phyloP scores from a whole-genome alignment of 92 coral and sea anemone species.

The Palythoa grandis region DNA sequence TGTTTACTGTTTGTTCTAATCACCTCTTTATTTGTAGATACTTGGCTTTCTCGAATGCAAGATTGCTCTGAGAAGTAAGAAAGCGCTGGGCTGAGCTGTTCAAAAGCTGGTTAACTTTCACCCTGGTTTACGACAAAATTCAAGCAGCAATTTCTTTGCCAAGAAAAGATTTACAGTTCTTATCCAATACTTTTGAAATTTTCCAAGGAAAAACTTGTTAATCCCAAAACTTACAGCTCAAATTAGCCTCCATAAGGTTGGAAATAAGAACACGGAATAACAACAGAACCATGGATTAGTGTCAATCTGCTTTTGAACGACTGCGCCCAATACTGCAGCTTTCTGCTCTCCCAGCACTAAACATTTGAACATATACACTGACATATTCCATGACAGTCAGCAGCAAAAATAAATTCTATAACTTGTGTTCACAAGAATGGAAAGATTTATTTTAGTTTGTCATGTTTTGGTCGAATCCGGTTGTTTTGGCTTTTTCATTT shows the following conservation, averaged over 20 bases:
- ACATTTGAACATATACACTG: slow-evolving; percentile 28
- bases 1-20: neutral
- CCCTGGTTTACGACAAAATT: too few relatives aligned
- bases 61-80: neutral
- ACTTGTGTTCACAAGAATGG: slow-evolving; percentile 19
- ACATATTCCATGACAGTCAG: slow-evolving; percentile 29
- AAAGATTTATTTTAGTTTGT: slow-evolving; percentile 45
- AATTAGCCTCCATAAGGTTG: too few relatives aligned
- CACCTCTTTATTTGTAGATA: slow-evolving; percentile 12
- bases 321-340: neutral
- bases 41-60: neutral
- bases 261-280: too few relatives aligned
- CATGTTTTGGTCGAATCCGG: slow-evolving; percentile 52
- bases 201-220: too few relatives aligned
- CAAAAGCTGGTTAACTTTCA: too few relatives aligned
- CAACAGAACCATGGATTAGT: too few relatives aligned
- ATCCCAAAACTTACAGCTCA: too few relatives aligned
- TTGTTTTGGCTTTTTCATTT: slow-evolving; percentile 43
- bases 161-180: too few relatives aligned
- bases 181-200: too few relatives aligned
- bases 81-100: neutral
- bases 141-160: too few relatives aligned
- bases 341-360: slow-evolving; percentile 10
- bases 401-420: slow-evolving; percentile 43
- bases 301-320: too few relatives aligned